Base-by-base conservation (phyloP, 23 tunicate species). In the Aplidium turbinatum region DNA sequence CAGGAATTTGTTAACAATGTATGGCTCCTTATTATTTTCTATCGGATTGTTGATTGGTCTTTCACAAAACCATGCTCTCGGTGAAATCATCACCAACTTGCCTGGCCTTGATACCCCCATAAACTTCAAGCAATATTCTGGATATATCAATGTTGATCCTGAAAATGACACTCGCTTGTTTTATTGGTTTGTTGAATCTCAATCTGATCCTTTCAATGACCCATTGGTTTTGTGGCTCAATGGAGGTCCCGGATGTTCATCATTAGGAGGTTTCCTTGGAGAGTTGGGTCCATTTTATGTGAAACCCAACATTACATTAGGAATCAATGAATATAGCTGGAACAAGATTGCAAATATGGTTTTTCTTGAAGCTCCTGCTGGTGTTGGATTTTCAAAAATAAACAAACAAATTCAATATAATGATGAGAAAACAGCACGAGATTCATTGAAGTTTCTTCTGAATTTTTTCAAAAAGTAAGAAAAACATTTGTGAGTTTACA, bases 141-240 rank as follows among this genome's bases (percentile, higher is more conserved):
- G 70, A 6, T 63, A 63, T 31, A 63, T 63, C 7, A 63, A 46
- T 9, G 42, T 63, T 31, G 70, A 63, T 63, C 13, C 16, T 7
- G 7, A 11, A 27, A 30, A 27, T 29, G 46, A 23, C 46, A 26
- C 40, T 31, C n/a, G 42, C 13, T 63, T 63, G 20, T 63, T 63
- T 63, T 63, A 63, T 30, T 63, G 75, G 75, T 69, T 16, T 27
- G 63, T 69, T 19, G 62, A 45, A n/a, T 69, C 75, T 23, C 62
- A 69, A 26, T 50, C 32, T 9, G 19, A 72, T 24, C 11, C 70
- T 13, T 35, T 26, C 28, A 68, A 40, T 23, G 75, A 68, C 27
- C 75, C 75, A n/a, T 24, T 68, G 5, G 75, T 68, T 42, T n/a
- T 68, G 29, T 68, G 75, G 70, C 29, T 63, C 13, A 63, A 63